Evolutionary conservation across 2,888 invertebrate genomes (phyloP), one percentile per base, ranked within the genome.

Genomic region (Cephus pulcher): DNA sequence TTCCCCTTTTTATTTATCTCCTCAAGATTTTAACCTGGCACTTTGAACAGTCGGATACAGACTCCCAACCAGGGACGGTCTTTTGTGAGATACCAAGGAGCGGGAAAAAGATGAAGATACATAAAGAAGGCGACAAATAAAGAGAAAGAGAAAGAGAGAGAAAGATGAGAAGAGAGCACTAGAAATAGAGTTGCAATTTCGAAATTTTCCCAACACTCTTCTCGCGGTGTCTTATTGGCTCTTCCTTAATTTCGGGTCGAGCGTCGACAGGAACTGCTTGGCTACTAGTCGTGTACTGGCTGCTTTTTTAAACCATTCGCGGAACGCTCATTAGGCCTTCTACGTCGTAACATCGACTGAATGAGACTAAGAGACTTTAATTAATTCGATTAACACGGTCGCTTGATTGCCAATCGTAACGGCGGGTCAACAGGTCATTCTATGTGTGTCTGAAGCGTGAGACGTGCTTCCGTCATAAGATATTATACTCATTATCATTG

Each of bases 11-110:
- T 73, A 34, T 69, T 70, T 75, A 34, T 12, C 32, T 12, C 11
- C 32, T 73, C 70, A 32, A 35, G 34, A 73, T 81, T 76, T 78
- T 74, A 79, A 78, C 75, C 75, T 76, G 76, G 75, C 74, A 34
- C 73, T 73, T 79, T 35, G 73, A 78, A 68, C 69, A 75, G 71
- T 34, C 71, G 12, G 12, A 69, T 30, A 73, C 56, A 74, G 34
- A 77, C 40, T 77, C 34, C 23, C 34, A 15, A 33, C 32, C 12
- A 73, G 73, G 37, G 23, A 73, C 34, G 40, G 23, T 56, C 23
- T 56, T 23, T 1, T 6, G 40, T 23, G 6, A 15, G 40, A 56
- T 56, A 56, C 23, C 23, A 56, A 15, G 23, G 2, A 56, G 33
- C n/a, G 23, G 40, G 4, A 30, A 33, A 33, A 15, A 56, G 40